These are phyloP conservation scores for Ceratina japonica DNA, from an alignment of 1,140 invertebrate species.

Conservation along the genomic window DNA sequence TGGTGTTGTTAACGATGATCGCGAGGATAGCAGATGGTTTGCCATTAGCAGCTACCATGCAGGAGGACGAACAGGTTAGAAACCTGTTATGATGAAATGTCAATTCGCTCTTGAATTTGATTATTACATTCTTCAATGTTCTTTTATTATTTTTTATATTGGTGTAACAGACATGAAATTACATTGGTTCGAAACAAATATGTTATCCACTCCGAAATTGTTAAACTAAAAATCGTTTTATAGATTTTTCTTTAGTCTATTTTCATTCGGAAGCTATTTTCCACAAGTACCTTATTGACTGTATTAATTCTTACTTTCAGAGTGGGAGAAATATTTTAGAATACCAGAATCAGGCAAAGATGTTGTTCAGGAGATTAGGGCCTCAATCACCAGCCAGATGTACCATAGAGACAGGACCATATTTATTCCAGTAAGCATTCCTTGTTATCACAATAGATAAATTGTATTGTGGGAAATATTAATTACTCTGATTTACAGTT, in stretches of 20 bases:
- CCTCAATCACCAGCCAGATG: conserved; percentile 93
- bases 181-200: no score
- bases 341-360: conserved; percentile 99
- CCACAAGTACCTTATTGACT: not conserved
- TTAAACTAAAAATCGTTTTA: not conserved
- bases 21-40: conserved; percentile 96
- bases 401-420: conserved; percentile 97
- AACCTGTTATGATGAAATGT: conserved; percentile 65
- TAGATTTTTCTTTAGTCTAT: not conserved
- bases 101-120: conserved; percentile 22
- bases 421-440: conserved; percentile 97
- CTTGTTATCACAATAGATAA: not conserved
- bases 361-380: conserved; percentile 96
- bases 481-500: conserved; percentile 83
- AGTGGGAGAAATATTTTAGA: conserved; percentile 95
- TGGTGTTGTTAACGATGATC: conserved; percentile 98
- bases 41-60: conserved; percentile 97
- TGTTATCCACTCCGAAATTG: no score
- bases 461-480: not conserved
- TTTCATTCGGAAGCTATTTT: not conserved
- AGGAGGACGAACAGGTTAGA: conserved; percentile 97
- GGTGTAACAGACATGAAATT: no score
- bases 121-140: conserved; percentile 12
- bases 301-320: conserved; percentile 81
- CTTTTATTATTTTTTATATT: not conserved